phyloP scores from a whole-genome alignment of 2,113 vertebrate species.

The Mionectes macconnelli region DNA sequence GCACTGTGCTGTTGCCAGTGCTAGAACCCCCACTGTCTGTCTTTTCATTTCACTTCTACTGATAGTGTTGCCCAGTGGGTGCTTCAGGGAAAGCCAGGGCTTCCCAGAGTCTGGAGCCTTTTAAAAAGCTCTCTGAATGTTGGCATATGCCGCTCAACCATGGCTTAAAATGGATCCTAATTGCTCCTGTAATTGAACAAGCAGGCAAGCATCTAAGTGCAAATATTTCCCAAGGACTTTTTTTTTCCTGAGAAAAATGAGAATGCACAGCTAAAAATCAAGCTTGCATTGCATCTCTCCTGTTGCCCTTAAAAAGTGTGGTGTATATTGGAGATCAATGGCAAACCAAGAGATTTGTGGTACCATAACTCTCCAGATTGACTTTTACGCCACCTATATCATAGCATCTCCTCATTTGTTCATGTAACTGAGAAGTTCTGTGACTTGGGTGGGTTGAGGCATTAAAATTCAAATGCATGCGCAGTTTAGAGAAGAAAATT shows the following conservation, averaged over 20 bases:
- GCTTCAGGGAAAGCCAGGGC: background rate
- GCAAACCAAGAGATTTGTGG: background rate
- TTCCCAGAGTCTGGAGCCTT: background rate
- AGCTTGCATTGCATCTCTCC: background rate
- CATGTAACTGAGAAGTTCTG: background rate
- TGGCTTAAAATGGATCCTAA: background rate
- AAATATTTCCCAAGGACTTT: conserved; percentile 19
- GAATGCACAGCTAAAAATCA: background rate
- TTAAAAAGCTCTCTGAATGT: background rate
- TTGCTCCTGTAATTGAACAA: background rate
- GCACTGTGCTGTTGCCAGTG: background rate
- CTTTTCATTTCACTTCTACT: background rate
- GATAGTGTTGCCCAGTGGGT: background rate
- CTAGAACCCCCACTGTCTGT: background rate
- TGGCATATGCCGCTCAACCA: background rate
- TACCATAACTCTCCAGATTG: background rate
- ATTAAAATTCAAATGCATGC: background rate
- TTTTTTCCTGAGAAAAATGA: background rate
- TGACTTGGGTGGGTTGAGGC: background rate
- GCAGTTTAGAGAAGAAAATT: conserved; percentile 3
- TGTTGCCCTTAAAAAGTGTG: background rate
- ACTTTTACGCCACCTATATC: background rate
- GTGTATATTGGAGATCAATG: background rate
- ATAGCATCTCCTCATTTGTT: background rate
- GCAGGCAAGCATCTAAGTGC: background rate